Conservation (phyloP, 2,888 invertebrate genomes). For the Eilema griseolum region DNA sequence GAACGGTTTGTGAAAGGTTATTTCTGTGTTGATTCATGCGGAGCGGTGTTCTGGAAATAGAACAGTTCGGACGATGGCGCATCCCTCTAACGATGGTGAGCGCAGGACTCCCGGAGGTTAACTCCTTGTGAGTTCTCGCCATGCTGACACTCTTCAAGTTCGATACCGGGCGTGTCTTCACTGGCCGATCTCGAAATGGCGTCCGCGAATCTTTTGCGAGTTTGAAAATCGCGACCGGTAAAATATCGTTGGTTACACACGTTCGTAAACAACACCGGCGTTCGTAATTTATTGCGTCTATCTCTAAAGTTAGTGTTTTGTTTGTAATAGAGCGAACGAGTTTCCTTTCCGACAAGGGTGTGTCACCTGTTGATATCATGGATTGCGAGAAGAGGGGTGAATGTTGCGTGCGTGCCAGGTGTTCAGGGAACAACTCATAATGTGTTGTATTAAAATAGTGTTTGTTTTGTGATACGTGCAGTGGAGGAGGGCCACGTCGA, state of each 20-base stretch:
- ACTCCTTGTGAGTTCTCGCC: slow-evolving; percentile 43
- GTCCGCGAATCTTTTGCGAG: slow-evolving; percentile 75
- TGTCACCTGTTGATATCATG: slow-evolving; percentile 80
- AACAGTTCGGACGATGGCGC: slow-evolving; percentile 78
- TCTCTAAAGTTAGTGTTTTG: slow-evolving; percentile 38
- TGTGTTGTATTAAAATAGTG: slow-evolving; percentile 43
- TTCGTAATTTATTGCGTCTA: slow-evolving; percentile 49
- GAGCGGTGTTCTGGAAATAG: slow-evolving; percentile 86
- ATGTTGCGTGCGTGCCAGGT: slow-evolving; percentile 61
- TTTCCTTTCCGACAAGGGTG: slow-evolving; percentile 69
- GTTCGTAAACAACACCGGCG: slow-evolving; percentile 56
- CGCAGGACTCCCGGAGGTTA: slow-evolving; percentile 73
- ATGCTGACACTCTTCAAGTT: slow-evolving; percentile 51
- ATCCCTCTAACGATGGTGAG: slow-evolving; percentile 74
- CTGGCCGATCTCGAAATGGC: slow-evolving; percentile 79
- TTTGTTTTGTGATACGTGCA: slow-evolving; percentile 67
- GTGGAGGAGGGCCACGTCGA: slow-evolving; percentile 83
- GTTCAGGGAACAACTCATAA: slow-evolving; percentile 38
- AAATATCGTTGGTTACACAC: slow-evolving; percentile 69
- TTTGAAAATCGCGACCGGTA: slow-evolving; percentile 84
- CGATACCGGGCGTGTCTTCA: slow-evolving; percentile 77
- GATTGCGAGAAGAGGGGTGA: slow-evolving; percentile 54
- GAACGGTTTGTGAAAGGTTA: slow-evolving; percentile 84
- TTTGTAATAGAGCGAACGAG: slow-evolving; percentile 42
- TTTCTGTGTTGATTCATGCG: slow-evolving; percentile 87